Evolutionary conservation across 2,797 vertebrate genomes (phyloP), one percentile per base, ranked within the genome.

Genomic region (Gobio occitaniae): DNA sequence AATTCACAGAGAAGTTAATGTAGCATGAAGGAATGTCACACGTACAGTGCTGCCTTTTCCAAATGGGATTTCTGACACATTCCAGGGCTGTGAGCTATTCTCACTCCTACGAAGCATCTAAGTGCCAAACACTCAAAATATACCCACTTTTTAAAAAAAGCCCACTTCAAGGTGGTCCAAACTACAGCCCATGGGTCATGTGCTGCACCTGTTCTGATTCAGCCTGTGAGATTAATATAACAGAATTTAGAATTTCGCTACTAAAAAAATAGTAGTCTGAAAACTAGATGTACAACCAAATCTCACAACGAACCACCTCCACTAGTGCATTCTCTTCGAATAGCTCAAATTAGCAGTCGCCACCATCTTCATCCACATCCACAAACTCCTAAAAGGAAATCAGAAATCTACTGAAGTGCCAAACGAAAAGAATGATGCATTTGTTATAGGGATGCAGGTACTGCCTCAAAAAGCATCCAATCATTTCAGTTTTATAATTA

Each of bases 21-120:
- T 94, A 93, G 94, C 95, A 94, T 96, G 95, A 95, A 95, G 94
- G 95, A 95, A 95, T 96, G 95, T 95, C 95, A 95, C 94, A 95
- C 93, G 94, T 95, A 92, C 90, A 93, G 93, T 93, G 93, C 93
- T 92, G 92, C 91, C 89, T 88, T 93, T 90, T 92, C 92, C 92
- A 93, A 94, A 93, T 94, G 93, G 94, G 93, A 95, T 92, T 92
- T 56, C 90, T 90, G 87, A 89, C 89, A 90, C 86, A 82, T 87
- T 89, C 89, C 90, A 90, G 88, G 87, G 87, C 88, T 76, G 86
- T 36, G 82, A 91, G 90, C 90, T 86, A 89, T 88, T 83, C 86
- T 72, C 87, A 88, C 78, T 89, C 80, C 83, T 86, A 87, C 71
- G 87, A 85, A 80, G 32, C 77, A 63, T 66, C 32, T 3, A 66